Percentiles rank a stretch among this genome's conserved stretches.
Conservation (phyloP, 64 coral and sea anemone genomes). For the Porites australiensis region DNA sequence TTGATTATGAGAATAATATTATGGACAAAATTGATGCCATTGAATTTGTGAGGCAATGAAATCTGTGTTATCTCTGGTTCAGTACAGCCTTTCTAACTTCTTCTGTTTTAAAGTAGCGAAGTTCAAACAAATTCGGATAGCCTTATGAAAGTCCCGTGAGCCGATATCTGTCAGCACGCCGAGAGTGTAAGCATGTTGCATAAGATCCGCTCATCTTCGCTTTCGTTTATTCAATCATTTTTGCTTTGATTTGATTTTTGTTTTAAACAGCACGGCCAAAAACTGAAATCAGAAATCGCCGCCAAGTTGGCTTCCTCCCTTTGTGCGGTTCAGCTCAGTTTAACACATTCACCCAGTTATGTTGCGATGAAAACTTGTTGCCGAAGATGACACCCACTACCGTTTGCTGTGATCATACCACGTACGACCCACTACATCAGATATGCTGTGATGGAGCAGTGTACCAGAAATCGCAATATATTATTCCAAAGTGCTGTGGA, state of each 20-base stretch:
- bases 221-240: background rate
- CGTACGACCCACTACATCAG: background rate
- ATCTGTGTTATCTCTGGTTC: too few relatives aligned
- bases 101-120: too few relatives aligned
- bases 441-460: background rate
- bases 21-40: too few relatives aligned
- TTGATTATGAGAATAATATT: too few relatives aligned
- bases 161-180: too few relatives aligned
- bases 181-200: too few relatives aligned
- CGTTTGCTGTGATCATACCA: background rate
- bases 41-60: too few relatives aligned
- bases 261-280: background rate
- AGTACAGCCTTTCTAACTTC: too few relatives aligned
- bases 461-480: background rate
- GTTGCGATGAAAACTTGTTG: background rate
- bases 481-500: background rate
- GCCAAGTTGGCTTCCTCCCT: background rate
- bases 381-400: background rate
- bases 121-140: too few relatives aligned
- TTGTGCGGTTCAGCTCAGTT: background rate
- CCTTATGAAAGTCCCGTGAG: too few relatives aligned
- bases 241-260: background rate
- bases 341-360: background rate
- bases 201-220: too few relatives aligned
- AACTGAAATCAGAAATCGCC: background rate